Base-by-base conservation (phyloP, 2,888 invertebrate species). In the Melinopterus prodromus region DNA sequence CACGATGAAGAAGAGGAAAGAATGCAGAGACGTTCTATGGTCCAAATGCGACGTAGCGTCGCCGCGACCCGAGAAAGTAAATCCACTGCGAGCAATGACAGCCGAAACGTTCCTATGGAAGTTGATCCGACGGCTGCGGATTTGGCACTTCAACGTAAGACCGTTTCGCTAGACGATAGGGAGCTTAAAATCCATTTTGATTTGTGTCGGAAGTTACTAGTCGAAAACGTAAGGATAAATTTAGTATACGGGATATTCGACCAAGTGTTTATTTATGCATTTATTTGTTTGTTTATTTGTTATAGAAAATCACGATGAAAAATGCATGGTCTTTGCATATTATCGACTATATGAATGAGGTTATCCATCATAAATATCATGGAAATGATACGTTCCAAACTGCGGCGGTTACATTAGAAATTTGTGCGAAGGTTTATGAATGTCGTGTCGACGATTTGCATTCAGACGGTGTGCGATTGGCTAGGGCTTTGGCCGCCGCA, bases 291-390 rank as follows among this genome's bases (percentile, higher is more conserved):
- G 26, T 26, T 26, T 26, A 3, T 26, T 26, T 26, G 6, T 77
- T 78, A 7, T 70, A 81, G 81, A 81, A 81, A 81, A 81, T 81
- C 6, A 81, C 78, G n/a, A 38, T 70, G 35, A 79, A 77, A 35
- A 81, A 81, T 71, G 81, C 81, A 1, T 81, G 81, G 81, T 38
- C 79, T 69, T 53, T 81, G 35, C 76, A 77, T 35, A 70, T 81
- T n/a, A 81, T 81, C 16, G 79, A 81, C 71, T 79, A 79, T 71
- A 38, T 81, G 16, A 70, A 38, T 4, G 53, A 74, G 14, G 70
- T 77, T 16, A 35, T 81, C 16, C 36, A 70, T 6, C 77, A 79
- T 15, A 77, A 81, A 15, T 74, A 26, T 37, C 5, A 69, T 6
- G 75, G 76, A 15, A 77, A 70, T 37, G 81, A 81, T 35, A 16